phyloP scores from a whole-genome alignment of 2,113 vertebrate species.

The Turnix velox region DNA sequence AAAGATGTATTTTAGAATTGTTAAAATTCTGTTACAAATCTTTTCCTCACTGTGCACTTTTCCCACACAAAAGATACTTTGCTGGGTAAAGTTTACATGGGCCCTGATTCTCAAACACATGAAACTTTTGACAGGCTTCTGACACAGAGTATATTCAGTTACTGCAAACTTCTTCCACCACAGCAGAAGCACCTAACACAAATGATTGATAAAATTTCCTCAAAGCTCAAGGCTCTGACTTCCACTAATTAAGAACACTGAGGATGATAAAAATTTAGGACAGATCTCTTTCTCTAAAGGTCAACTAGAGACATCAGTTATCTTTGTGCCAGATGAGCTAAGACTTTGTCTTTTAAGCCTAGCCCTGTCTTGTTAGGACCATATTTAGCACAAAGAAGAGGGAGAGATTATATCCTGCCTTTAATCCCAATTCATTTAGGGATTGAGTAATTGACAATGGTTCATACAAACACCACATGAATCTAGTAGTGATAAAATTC shows the following conservation, averaged over 20 bases:
- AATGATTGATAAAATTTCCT: background rate
- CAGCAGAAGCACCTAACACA: background rate
- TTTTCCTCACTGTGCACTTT: background rate
- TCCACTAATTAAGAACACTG: background rate
- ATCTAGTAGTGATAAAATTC: background rate
- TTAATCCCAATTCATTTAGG: background rate
- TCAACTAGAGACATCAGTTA: background rate
- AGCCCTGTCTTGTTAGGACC: background rate
- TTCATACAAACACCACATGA: background rate
- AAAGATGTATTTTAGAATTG: background rate
- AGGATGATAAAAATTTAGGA: background rate
- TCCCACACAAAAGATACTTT: background rate
- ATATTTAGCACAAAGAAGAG: background rate
- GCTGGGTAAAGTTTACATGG: background rate
- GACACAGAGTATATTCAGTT: background rate
- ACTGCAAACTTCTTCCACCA: background rate
- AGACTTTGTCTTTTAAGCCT: background rate
- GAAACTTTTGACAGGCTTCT: background rate
- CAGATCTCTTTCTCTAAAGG: background rate
- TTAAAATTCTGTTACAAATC: background rate
- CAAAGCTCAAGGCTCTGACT: background rate
- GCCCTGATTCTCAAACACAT: background rate
- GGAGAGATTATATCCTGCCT: background rate
- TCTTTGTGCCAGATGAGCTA: background rate
- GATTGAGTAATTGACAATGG: background rate